A percentile compares a stretch with the other conserved stretches of the same genome.
Conservation (phyloP, 2,113 vertebrate species). For the Thymallus thymallus region DNA sequence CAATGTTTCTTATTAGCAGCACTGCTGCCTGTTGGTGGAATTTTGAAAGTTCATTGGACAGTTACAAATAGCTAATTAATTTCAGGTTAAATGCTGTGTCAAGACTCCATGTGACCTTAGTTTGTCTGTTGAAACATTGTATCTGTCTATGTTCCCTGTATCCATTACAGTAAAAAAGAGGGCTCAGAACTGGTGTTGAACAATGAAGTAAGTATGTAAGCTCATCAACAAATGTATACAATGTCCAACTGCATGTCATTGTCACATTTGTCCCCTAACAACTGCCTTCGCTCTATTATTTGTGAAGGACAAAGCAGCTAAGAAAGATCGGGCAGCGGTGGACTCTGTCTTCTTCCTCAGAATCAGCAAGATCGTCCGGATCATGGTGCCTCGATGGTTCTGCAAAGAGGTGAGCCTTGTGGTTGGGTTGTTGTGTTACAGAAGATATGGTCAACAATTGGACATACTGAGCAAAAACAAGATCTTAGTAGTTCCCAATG, state of each 20-base stretch:
- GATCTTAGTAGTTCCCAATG: not conserved
- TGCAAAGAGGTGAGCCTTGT: constrained; percentile 87
- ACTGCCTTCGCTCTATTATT: constrained; percentile 7
- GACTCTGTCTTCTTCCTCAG: constrained; percentile 85
- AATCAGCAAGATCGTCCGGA: constrained; percentile 80
- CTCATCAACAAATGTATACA: not conserved
- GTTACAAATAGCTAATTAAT: too few species aligned
- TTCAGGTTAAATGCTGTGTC: not conserved
- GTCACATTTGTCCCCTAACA: not conserved
- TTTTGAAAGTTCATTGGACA: too few species aligned
- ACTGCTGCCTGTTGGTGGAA: too few species aligned
- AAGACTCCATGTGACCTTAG: not conserved
- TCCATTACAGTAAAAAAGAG: constrained; percentile 79
- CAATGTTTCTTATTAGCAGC: too few species aligned
- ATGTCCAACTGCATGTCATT: not conserved
- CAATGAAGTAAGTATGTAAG: constrained; percentile 78
- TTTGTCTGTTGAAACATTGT: not conserved
- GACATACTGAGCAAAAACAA: not conserved
- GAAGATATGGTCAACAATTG: not conserved
- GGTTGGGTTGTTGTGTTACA: not conserved
- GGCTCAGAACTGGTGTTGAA: constrained; percentile 69
- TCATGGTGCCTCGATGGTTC: constrained; percentile 86
- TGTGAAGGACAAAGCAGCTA: constrained; percentile 76
- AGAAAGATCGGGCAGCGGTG: constrained; percentile 86
- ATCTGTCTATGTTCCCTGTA: constrained; percentile 25